Evolutionary conservation across 2,888 invertebrate genomes (phyloP).

Genomic region (Adelphocoris suturalis): DNA sequence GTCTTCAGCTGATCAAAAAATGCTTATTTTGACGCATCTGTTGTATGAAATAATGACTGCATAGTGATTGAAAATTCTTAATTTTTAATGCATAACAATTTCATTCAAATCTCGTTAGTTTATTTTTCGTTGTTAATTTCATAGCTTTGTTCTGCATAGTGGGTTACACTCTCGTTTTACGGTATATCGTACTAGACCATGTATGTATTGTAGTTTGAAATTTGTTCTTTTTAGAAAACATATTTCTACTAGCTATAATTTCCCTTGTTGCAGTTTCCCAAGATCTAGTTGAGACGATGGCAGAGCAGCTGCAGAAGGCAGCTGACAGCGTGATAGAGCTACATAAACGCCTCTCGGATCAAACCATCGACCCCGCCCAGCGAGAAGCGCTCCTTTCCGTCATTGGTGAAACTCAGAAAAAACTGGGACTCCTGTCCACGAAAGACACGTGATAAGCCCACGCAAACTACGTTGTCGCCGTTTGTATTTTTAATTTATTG

Average conservation of each 20-base stretch:
- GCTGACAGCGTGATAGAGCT: constrained; percentile 86
- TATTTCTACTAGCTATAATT: background rate
- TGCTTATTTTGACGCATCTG: too few species aligned
- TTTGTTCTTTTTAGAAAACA: too few species aligned
- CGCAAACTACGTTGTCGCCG: background rate
- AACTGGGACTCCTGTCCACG: constrained; percentile 77
- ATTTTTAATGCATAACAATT: too few species aligned
- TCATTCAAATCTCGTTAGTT: too few species aligned
- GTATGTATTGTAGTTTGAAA: too few species aligned
- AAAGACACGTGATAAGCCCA: constrained; percentile 63
- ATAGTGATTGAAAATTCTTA: too few species aligned
- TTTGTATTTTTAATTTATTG: constrained; percentile 45
- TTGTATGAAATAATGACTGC: too few species aligned
- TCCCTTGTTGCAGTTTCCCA: constrained; percentile 79
- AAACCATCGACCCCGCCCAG: constrained; percentile 79
- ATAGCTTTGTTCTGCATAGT: too few species aligned
- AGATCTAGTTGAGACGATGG: constrained; percentile 79
- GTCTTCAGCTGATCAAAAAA: too few species aligned
- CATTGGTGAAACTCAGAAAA: constrained; percentile 79
- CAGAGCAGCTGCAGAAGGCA: constrained; percentile 83
- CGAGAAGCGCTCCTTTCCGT: constrained; percentile 78
- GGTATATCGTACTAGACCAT: too few species aligned
- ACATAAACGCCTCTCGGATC: constrained; percentile 83
- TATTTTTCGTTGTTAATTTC: too few species aligned
- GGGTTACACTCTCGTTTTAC: too few species aligned